Conservation (phyloP, 2,888 invertebrate genomes). For the Mesorhabditis belari region DNA sequence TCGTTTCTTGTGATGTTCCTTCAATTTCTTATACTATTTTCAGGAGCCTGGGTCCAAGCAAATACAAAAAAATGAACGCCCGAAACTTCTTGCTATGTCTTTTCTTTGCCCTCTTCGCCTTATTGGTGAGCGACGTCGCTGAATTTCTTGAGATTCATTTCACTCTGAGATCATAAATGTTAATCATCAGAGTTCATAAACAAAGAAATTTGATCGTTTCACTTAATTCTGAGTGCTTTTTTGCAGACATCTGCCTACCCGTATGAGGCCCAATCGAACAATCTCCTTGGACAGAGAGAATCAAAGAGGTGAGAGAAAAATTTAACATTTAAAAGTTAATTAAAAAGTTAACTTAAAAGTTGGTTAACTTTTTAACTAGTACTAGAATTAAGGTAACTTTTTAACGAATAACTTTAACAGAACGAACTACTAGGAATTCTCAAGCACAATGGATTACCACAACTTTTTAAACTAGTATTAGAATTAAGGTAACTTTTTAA, state of each 20-base stretch:
- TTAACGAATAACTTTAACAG: too few relatives aligned
- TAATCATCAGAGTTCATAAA: not conserved
- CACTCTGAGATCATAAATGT: not conserved
- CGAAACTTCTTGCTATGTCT: conserved; percentile 9
- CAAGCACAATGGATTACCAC: too few relatives aligned
- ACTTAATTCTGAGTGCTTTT: too few relatives aligned
- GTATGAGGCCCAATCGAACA: not conserved
- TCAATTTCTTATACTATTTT: not conserved
- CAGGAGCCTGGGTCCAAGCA: not conserved
- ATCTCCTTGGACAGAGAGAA: not conserved
- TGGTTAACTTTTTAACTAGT: too few relatives aligned
- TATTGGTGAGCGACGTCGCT: conserved; percentile 21
- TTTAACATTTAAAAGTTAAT: not conserved
- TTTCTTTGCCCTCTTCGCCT: conserved; percentile 12
- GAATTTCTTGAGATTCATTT: too few relatives aligned
- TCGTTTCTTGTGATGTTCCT: not conserved
- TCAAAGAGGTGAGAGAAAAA: not conserved
- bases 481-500: too few relatives aligned
- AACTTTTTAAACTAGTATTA: too few relatives aligned
- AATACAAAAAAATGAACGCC: conserved; percentile 11
- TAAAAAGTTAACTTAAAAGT: too few relatives aligned
- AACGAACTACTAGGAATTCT: too few relatives aligned
- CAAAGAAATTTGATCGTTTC: not conserved
- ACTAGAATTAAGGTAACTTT: too few relatives aligned
- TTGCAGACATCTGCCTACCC: not conserved